Base-by-base conservation (phyloP, 1,140 invertebrate species). In the Zaprionus ornatus region DNA sequence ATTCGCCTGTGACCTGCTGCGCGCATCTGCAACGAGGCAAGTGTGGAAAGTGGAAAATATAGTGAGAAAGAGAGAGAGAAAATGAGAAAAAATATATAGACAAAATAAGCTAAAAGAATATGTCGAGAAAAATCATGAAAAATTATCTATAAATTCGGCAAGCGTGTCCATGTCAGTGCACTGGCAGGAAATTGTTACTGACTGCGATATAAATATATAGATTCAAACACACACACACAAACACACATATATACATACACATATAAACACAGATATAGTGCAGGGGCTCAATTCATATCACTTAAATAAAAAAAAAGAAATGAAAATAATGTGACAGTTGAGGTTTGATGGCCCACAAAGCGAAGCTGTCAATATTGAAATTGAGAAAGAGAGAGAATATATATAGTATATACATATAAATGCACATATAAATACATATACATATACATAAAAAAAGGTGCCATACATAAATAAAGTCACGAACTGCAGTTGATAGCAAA, bases 71-170 rank as follows among this genome's bases (percentile, higher is more conserved):
- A 68, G 56, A 54, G 42, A 80, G 54, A 69, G 61, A 69, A 70
- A 54, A 60, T 78, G 45, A 60, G 75, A 40, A 21, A n/a, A 57
- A 3, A 35, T 57, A 40, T 40, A n/a, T 40, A 45, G 40, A 45
- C 5, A 23, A 50, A 13, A 23, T 50, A 50, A 23, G 45, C 9
- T 12, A 19, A 9, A 50, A 27, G 19, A 32, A 21, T 10, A 63
- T 65, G 73, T 76, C 48, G 66, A 37, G 74, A 52, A 76, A 88
- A 88, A 88, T 88, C 84, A 88, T 88, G 84, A 81, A 78, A 84
- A 88, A 90, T 88, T 78, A 90, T 90, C 78, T 88, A 90, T 88
- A 81, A 88, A 84, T 87, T 88, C 77, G 78, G 80, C 84, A 87
- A 87, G 79, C 74, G 74, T 76, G 69, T 73, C 70, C 73, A 52